Conservation (phyloP, 2,113 vertebrate species). For the Nanorana parkeri region DNA sequence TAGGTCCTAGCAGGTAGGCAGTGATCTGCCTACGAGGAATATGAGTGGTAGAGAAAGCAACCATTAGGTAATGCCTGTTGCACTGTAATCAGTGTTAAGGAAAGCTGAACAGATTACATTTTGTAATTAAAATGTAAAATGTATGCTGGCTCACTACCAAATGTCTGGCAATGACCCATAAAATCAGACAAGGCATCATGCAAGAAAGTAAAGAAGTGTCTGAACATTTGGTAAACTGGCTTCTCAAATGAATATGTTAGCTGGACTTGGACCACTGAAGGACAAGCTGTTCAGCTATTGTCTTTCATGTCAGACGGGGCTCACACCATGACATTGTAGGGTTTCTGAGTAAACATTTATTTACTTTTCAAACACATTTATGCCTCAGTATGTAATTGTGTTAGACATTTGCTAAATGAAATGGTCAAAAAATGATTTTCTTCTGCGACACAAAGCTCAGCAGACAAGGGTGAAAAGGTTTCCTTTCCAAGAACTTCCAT, state of each 20-base stretch:
- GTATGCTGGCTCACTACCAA: conserved; percentile 16
- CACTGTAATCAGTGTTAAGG: conserved; percentile 4
- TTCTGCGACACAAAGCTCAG: not conserved
- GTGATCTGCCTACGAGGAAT: too few species aligned
- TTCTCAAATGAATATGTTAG: conserved; percentile 31
- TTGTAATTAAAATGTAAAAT: conserved; percentile 38
- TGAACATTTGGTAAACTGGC: conserved; percentile 28
- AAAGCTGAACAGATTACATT: conserved; percentile 13
- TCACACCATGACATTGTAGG: not conserved
- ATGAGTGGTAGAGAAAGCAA: not conserved
- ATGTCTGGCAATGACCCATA: conserved; percentile 33
- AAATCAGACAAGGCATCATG: conserved; percentile 29
- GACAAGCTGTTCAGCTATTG: conserved; percentile 24
- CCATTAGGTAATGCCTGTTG: not conserved
- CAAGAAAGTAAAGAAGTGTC: conserved; percentile 23
- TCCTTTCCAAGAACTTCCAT: not conserved
- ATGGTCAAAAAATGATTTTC: not conserved
- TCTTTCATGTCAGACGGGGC: conserved; percentile 14
- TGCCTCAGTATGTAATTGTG: not conserved
- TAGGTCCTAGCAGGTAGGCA: too few species aligned
- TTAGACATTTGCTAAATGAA: conserved; percentile 1
- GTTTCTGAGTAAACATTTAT: not conserved
- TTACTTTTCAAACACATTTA: not conserved
- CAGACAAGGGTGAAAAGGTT: not conserved
- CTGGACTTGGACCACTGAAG: conserved; percentile 23